Evolutionary conservation across 2,113 vertebrate species (phyloP), one percentile per base, ranked within the genome.

Genomic region (Sorex fumeus): DNA sequence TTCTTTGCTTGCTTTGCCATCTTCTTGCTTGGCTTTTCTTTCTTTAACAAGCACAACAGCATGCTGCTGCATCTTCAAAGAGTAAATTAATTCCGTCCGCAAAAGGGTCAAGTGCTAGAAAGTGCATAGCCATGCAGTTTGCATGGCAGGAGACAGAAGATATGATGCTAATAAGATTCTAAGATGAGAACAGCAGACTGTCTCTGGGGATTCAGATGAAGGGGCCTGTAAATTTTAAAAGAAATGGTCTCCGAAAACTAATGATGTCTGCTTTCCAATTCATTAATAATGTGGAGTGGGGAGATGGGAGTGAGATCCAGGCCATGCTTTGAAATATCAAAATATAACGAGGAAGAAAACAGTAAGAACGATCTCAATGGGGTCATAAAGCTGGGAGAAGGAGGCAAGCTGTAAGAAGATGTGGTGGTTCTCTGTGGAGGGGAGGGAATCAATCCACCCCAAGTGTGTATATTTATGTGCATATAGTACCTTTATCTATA

Each of bases 131-230:
- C 98, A 98, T 98, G 98, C 98, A 98, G 98, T 99, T 98, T 98
- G 98, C 97, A 95, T 98, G 98, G 98, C 98, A 99, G 98, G 98
- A 98, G 98, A 98, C 93, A 96, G 97, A 98, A 98, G 98, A 99
- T 98, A 98, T 97, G 97, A 98, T 98, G 98, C 98, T 99, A 99
- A 99, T 99, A 98, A 98, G 99, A 99, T 98, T 98, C 98, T 98
- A 98, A 98, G 98, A 98, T 98, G 98, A 97, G 98, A 98, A 98
- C 97, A 98, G 97, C 98, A 98, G 98, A 96, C 97, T 97, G 97
- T 97, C 98, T 98, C 98, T 96, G 96, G 98, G 99, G 99, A 99
- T 98, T 98, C 98, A 98, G 98, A 98, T 98, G 98, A 98, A 99
- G 98, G 98, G 98, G 98, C 98, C 98, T 98, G 98, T 98, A 98